A percentile compares a stretch with the other conserved stretches of the same genome.
Conservation (phyloP, 2,797 vertebrate genomes). For the Pitangus sulphuratus region DNA sequence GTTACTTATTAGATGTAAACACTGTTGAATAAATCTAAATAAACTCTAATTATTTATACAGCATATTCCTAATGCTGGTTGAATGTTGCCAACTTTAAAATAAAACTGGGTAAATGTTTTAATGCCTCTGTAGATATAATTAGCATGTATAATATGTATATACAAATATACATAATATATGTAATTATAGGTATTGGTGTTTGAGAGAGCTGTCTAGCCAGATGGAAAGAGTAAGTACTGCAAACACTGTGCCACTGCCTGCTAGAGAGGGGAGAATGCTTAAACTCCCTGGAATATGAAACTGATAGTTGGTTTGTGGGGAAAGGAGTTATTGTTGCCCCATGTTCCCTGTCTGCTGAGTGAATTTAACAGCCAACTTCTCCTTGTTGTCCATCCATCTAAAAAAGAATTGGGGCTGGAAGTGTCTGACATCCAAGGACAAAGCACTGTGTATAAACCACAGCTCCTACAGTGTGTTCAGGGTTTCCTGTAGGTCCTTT, state of each 20-base stretch:
- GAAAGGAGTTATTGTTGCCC: background rate
- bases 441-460: background rate
- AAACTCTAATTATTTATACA: conserved; percentile 10
- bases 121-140: conserved; percentile 36
- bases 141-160: background rate
- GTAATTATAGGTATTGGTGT: conserved; percentile 30
- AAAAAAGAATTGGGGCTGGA: background rate
- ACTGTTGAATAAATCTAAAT: conserved; percentile 11
- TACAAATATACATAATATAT: conserved; percentile 6
- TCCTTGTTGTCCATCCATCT: background rate
- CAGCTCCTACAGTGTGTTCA: background rate
- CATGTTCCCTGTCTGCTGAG: background rate
- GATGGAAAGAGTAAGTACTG: background rate
- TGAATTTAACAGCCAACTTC: background rate
- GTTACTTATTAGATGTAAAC: conserved; percentile 2
- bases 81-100: conserved; percentile 25
- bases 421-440: background rate
- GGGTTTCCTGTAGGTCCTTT: background rate
- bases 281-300: background rate
- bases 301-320: background rate
- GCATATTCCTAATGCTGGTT: background rate
- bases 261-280: background rate
- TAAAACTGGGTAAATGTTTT: background rate
- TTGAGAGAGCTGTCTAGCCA: background rate
- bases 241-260: background rate